Conservation (phyloP, 1,140 invertebrate genomes). For the Drosophila burlai region DNA sequence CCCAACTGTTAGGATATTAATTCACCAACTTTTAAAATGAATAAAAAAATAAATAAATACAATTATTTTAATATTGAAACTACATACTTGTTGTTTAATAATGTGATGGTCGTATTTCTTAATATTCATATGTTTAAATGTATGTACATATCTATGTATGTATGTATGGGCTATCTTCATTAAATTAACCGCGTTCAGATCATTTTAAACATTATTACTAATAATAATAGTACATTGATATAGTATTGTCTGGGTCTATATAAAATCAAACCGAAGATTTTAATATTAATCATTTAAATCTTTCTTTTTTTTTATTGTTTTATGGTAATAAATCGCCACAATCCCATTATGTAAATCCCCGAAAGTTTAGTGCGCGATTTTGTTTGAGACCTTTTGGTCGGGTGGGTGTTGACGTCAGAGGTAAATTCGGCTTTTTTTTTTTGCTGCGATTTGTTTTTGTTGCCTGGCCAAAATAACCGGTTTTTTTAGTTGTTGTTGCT, state of each 20-base stretch:
- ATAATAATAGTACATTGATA: background rate
- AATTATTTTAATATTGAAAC: background rate
- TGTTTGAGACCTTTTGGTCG: constrained; percentile 45
- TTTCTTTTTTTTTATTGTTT: background rate
- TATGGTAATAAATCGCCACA: background rate
- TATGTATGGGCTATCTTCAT: too few relatives aligned
- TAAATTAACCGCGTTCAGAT: background rate
- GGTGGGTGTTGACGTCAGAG: constrained; percentile 75
- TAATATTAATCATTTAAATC: background rate
- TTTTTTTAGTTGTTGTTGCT: constrained; percentile 54
- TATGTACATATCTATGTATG: too few relatives aligned
- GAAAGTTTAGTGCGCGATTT: constrained; percentile 8
- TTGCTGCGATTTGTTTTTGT: constrained; percentile 51
- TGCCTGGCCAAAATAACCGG: constrained; percentile 74
- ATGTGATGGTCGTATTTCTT: background rate
- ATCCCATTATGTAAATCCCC: background rate
- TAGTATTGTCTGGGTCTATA: background rate
- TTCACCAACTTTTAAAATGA: background rate
- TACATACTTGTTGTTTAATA: background rate
- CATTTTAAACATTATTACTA: background rate
- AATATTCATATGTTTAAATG: background rate
- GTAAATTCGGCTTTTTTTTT: constrained; percentile 52
- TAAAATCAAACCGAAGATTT: background rate
- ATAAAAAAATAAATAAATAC: background rate
- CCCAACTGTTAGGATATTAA: background rate